These are phyloP conservation scores for Ifrita kowaldi DNA, from an alignment of 2,113 vertebrate species.

Conservation along the genomic window DNA sequence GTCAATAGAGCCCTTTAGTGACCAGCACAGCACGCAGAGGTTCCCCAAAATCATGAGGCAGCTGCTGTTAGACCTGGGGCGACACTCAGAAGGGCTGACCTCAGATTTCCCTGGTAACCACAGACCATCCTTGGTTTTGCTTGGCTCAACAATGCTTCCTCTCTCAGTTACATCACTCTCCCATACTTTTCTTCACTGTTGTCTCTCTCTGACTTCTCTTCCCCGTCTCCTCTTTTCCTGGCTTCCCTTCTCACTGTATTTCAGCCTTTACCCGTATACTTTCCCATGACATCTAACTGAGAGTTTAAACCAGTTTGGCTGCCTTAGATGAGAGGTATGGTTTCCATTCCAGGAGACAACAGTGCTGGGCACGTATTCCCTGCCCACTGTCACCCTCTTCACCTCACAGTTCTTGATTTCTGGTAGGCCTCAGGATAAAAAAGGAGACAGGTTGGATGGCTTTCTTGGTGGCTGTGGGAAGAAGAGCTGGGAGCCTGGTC, in stretches of 20 bases:
- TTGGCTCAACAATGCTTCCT: not conserved
- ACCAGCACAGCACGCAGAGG: accelerated
- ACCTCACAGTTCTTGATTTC: not conserved
- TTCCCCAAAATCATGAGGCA: not conserved
- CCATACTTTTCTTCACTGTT: not conserved
- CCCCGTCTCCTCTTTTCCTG: not conserved
- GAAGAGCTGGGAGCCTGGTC: not conserved
- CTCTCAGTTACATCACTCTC: not conserved
- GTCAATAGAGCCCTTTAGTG: not conserved
- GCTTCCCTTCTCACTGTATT: not conserved
- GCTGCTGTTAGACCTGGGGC: not conserved
- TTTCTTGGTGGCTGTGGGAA: not conserved
- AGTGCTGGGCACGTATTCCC: not conserved
- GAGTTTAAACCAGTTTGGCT: not conserved
- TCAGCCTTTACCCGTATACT: not conserved
- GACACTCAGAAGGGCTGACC: not conserved
- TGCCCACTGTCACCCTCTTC: not conserved
- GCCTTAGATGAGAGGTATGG: not conserved
- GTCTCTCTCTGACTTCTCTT: not conserved
- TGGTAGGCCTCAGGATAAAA: not conserved
- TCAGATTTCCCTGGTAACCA: not conserved
- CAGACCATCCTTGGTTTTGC: not conserved
- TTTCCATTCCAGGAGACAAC: not conserved
- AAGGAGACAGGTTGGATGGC: not conserved
- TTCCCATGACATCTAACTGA: not conserved